phyloP scores from a whole-genome alignment of 2,888 invertebrate species.

The Danaus chrysippus region DNA sequence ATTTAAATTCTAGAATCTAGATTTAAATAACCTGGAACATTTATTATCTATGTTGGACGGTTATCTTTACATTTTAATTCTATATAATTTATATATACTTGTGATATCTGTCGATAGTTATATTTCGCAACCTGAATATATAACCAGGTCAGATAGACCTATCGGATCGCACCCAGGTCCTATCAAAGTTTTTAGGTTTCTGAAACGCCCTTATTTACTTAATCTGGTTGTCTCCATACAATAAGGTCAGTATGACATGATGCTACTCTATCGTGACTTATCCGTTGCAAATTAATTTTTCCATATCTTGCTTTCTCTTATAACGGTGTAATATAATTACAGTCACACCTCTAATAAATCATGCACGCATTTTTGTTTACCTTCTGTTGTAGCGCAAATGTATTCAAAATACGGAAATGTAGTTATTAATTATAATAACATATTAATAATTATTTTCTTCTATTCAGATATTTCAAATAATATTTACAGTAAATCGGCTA shows the following conservation, averaged over 20 bases:
- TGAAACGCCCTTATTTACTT: conserved; percentile 24
- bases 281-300: conserved; percentile 30
- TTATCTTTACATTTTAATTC: too few species aligned
- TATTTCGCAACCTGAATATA: background rate
- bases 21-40: too few species aligned
- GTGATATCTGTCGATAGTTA: background rate
- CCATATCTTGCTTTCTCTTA: conserved; percentile 26
- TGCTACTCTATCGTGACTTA: conserved; percentile 23
- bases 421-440: too few species aligned
- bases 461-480: too few species aligned
- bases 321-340: conserved; percentile 29
- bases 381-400: background rate
- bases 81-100: background rate
- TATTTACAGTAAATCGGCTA: too few species aligned
- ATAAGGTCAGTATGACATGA: conserved; percentile 32
- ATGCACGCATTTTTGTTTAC: background rate
- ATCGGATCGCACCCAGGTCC: conserved; percentile 18
- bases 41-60: too few species aligned
- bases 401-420: too few species aligned
- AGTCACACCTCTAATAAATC: conserved; percentile 20
- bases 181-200: conserved; percentile 25
- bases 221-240: conserved; percentile 19
- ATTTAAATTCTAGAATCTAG: too few species aligned
- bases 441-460: too few species aligned
- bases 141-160: conserved; percentile 22